phyloP scores from a whole-genome alignment of 2,797 vertebrate genomes.

The Oreortyx pictus region DNA sequence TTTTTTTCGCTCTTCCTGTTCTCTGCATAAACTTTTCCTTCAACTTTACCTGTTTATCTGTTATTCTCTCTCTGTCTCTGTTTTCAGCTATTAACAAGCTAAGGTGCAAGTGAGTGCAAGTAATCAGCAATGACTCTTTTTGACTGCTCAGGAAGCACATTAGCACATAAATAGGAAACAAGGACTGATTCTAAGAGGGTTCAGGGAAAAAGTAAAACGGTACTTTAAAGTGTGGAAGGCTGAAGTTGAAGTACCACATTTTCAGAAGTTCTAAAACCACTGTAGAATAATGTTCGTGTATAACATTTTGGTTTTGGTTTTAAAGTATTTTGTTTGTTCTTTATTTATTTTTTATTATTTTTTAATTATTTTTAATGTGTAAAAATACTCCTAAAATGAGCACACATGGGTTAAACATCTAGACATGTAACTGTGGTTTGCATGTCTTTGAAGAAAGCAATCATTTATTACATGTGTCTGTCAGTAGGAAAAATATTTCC shows the following conservation, averaged over 20 bases:
- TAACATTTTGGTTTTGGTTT: background rate
- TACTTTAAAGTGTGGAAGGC: background rate
- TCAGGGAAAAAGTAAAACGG: slow-evolving; percentile 27
- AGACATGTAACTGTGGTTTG: background rate
- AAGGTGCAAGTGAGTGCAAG: slow-evolving; percentile 19
- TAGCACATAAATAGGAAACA: slow-evolving; percentile 65
- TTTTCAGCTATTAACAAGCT: background rate
- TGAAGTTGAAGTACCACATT: background rate
- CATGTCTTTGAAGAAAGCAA: background rate
- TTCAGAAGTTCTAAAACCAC: background rate
- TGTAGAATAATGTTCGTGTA: background rate
- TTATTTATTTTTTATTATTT: accelerated
- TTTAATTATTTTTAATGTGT: background rate
- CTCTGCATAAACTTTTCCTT: slow-evolving; percentile 8
- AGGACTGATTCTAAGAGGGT: slow-evolving; percentile 4
- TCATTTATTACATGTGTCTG: background rate
- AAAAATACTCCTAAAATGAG: background rate
- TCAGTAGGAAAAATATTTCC: background rate
- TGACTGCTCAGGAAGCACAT: slow-evolving; percentile 47
- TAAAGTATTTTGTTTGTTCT: accelerated
- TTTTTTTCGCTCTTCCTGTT: background rate
- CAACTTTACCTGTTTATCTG: slow-evolving; percentile 27
- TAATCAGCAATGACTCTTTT: slow-evolving; percentile 36
- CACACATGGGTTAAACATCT: background rate
- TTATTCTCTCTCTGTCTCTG: background rate